Base-by-base conservation (phyloP, 2,113 vertebrate species). In the Tapirus terrestris region DNA sequence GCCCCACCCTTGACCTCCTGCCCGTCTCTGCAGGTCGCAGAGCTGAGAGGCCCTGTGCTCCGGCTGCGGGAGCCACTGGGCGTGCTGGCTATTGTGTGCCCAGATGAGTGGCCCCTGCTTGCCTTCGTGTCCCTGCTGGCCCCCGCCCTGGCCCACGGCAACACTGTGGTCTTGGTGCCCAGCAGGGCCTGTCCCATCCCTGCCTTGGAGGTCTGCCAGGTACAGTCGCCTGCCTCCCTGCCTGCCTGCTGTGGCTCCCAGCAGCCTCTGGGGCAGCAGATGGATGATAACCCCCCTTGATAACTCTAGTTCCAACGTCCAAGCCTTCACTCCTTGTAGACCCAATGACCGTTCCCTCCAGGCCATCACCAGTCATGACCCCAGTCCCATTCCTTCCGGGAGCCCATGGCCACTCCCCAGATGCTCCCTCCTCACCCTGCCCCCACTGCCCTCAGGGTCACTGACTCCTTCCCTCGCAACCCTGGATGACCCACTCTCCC, bases 1-100 rank as follows among this genome's bases (percentile, higher is more conserved):
- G 6, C 36, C n/a, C 25, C 3, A 1, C 12, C 79, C 58, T 14
- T 94, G 91, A 95, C 45, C 9, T 56, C n/a, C 18, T 7, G 0
- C 36, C 63, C 81, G 60, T 81, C n/a, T 97, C 58, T 93, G 11
- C 96, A 99, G 99, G 98, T 98, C 1, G 94, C 99, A 5, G 98
- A 98, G 31, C 98, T 99, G 88, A 98, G 98, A 8, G 99, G 99
- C 56, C 99, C 98, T 0, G 99, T 99, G 25, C 96, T 99, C 31
- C 98, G 98, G 60, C 53, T 99, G 33, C 98, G 99, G 29, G 99
- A 99, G 94, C 99, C 99, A 0, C 82, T 99, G 11, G 99, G 99
- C 3, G 99, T 99, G 4, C 36, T 99, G n/a, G 99, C 99, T 0
- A 91, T 99, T 0, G 95, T 99, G 83, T 99, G 99, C 43, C 99